Evolutionary conservation across 2,113 vertebrate genomes (phyloP).

Genomic region (Syrmaticus mikado): DNA sequence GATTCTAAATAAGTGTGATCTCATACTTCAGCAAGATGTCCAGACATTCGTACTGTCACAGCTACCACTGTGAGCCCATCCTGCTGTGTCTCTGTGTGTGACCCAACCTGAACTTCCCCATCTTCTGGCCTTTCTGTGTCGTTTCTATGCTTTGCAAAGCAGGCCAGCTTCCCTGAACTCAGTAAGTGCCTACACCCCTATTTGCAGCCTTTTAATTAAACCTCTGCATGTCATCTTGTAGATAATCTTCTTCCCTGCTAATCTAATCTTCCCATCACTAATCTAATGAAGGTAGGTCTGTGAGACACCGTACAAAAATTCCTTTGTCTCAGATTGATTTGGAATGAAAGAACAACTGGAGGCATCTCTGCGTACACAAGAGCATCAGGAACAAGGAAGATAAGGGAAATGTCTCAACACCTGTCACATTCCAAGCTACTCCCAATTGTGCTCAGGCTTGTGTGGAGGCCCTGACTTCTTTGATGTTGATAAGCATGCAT

Average conservation of each 20-base stretch:
- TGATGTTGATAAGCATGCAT: too few relatives aligned
- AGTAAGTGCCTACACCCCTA: accelerated
- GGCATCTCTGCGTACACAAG: too few relatives aligned
- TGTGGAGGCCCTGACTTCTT: too few relatives aligned
- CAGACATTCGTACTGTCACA: background rate
- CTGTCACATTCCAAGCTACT: too few relatives aligned
- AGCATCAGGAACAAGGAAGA: too few relatives aligned
- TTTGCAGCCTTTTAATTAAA: background rate
- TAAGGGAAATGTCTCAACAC: too few relatives aligned
- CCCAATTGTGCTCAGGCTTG: too few relatives aligned
- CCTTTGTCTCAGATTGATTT: too few relatives aligned
- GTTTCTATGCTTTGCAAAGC: background rate
- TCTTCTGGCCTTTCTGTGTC: accelerated
- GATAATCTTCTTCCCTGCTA: background rate
- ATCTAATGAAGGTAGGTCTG: background rate
- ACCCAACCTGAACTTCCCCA: background rate
- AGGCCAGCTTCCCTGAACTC: background rate
- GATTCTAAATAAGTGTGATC: accelerated
- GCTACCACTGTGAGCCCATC: accelerated
- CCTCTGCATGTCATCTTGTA: too few relatives aligned
- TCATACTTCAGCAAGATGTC: background rate
- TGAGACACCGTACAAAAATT: too few relatives aligned
- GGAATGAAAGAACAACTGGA: too few relatives aligned
- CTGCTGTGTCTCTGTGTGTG: background rate
- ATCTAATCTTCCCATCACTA: too few relatives aligned